These are phyloP conservation scores for Cataglyphis altisquamis DNA, from an alignment of 2,888 invertebrate genomes.

Conservation along the genomic window DNA sequence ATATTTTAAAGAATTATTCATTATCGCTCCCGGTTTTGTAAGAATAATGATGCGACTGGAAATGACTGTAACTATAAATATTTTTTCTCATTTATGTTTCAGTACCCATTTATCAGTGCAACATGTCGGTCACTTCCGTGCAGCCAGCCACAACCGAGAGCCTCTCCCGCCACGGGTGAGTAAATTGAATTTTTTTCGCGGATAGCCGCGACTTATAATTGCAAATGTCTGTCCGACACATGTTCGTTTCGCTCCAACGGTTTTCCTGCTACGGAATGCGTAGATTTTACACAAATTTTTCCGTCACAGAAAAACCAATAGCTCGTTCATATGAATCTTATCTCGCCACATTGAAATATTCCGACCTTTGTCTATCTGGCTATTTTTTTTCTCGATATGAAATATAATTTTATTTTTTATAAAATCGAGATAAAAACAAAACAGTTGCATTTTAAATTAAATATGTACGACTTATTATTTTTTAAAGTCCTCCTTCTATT, in stretches of 20 bases:
- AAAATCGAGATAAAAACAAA: neutral
- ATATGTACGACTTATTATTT: neutral
- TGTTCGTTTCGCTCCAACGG: neutral
- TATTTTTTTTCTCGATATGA: neutral
- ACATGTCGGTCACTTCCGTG: slow-evolving; percentile 84
- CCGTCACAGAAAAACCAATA: neutral
- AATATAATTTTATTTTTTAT: neutral
- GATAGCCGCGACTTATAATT: slow-evolving; percentile 19
- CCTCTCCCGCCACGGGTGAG: slow-evolving; percentile 84
- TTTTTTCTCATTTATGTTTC: slow-evolving; percentile 72
- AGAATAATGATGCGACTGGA: neutral
- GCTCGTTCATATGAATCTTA: neutral
- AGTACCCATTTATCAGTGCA: slow-evolving; percentile 77
- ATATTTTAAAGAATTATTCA: neutral
- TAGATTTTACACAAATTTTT: neutral
- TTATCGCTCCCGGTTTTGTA: neutral
- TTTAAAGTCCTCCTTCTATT: neutral
- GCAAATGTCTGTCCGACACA: slow-evolving; percentile 20
- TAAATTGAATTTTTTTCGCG: slow-evolving; percentile 41
- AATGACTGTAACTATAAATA: slow-evolving; percentile 26
- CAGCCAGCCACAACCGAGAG: slow-evolving; percentile 81
- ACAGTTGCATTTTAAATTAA: neutral
- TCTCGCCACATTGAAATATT: neutral
- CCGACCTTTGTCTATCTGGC: neutral
- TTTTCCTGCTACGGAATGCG: neutral